Conservation (phyloP, 2,113 vertebrate genomes). For the Chionis minor region DNA sequence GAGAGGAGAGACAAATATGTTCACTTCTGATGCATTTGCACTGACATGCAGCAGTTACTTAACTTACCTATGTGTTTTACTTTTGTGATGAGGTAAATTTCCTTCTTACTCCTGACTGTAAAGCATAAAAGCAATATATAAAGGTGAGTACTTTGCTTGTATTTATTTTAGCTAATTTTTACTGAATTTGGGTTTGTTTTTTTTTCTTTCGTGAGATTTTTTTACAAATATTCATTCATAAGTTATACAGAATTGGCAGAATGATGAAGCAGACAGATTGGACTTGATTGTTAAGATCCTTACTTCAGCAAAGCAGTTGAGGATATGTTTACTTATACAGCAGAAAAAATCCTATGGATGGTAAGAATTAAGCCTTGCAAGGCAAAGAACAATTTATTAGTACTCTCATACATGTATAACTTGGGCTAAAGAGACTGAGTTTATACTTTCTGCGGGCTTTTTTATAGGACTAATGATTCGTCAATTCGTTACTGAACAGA, state of each 20-base stretch:
- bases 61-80: background rate
- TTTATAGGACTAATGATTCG: background rate
- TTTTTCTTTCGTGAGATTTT: background rate
- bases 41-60: background rate
- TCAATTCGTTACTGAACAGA: background rate
- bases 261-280: background rate
- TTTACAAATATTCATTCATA: background rate
- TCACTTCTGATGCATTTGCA: background rate
- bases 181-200: rapidly evolving
- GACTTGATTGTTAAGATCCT: background rate
- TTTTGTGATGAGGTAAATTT: background rate
- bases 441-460: background rate
- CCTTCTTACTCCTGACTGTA: background rate
- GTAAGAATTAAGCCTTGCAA: background rate
- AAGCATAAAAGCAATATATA: background rate
- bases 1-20: background rate
- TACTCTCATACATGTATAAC: background rate
- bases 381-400: background rate
- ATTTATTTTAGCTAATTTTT: background rate
- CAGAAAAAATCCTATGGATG: background rate
- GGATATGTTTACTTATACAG: background rate
- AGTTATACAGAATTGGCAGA: background rate
- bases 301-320: background rate
- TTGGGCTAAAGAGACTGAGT: background rate
- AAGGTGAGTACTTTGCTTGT: background rate